Conservation (phyloP, 2,797 vertebrate genomes). For the Lagocephalus sceleratus region DNA sequence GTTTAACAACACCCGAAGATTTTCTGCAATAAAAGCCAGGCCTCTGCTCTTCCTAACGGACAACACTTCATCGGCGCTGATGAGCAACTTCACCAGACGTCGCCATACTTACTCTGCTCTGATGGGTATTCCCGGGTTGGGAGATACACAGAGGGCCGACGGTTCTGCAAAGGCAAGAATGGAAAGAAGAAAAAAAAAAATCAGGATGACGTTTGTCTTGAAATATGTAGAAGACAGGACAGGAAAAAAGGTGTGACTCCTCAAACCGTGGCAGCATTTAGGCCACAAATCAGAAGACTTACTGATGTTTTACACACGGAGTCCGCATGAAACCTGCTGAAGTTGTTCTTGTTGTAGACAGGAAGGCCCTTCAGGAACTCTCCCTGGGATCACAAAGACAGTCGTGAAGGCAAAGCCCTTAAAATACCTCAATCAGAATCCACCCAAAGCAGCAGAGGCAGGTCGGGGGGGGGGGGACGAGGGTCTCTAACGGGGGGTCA, state of each 20-base stretch:
- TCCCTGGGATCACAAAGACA: conserved; percentile 70
- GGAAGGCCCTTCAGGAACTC: conserved; percentile 95
- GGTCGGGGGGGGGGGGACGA: too few relatives aligned
- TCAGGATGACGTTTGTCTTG: neutral
- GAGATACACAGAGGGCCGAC: conserved; percentile 90
- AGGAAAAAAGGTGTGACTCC: neutral
- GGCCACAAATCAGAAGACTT: conserved; percentile 52
- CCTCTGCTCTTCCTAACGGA: too few relatives aligned
- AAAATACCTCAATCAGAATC: too few relatives aligned
- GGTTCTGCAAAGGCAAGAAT: conserved; percentile 86
- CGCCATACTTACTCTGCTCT: conserved; percentile 85
- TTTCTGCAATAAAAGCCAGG: too few relatives aligned
- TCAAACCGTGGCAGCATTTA: neutral
- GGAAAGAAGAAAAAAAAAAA: conserved; percentile 40
- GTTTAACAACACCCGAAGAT: too few relatives aligned
- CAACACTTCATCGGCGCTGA: neutral
- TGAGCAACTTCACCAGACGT: neutral
- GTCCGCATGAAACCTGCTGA: conserved; percentile 94
- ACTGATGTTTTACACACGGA: conserved; percentile 96
- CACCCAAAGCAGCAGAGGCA: too few relatives aligned
- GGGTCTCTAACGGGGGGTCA: too few relatives aligned
- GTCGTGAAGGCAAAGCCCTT: neutral
- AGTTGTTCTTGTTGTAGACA: conserved; percentile 96
- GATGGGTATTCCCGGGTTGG: conserved; percentile 92
- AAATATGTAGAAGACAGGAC: neutral